Evolutionary conservation across 1,140 invertebrate genomes (phyloP).

Genomic region (Apis dorsata): DNA sequence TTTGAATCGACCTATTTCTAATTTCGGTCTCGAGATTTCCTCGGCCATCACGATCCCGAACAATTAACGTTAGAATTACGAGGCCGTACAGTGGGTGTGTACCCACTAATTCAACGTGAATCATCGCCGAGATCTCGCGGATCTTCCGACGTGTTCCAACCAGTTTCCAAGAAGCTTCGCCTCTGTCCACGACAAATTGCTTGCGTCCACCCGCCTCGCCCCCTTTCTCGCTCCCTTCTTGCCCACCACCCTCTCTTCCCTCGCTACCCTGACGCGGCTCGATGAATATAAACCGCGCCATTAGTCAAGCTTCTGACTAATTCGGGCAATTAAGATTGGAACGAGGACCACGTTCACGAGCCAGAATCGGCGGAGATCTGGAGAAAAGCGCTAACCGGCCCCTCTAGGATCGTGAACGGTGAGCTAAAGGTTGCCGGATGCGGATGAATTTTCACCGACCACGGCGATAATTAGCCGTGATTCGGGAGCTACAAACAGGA

Average conservation of each 20-base stretch:
- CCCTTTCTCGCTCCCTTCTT: not conserved
- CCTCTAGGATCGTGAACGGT: not conserved
- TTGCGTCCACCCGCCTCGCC: slow-evolving; percentile 6
- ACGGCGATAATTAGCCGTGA: slow-evolving; percentile 20
- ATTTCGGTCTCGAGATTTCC: not conserved
- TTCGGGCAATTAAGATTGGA: slow-evolving; percentile 66
- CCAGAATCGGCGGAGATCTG: slow-evolving; percentile 4
- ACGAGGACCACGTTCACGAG: not conserved
- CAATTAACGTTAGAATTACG: slow-evolving; percentile 20
- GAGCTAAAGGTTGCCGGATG: not conserved
- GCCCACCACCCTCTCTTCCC: slow-evolving; percentile 17
- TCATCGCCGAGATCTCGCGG: slow-evolving; percentile 15
- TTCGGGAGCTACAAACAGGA: slow-evolving; percentile 6
- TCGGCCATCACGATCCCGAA: slow-evolving; percentile 3
- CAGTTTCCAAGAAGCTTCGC: slow-evolving; percentile 50
- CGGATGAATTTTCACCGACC: slow-evolving; percentile 4
- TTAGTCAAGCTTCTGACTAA: slow-evolving; percentile 69
- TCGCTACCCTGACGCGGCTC: slow-evolving; percentile 15
- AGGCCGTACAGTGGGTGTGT: slow-evolving; percentile 18
- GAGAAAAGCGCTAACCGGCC: not conserved
- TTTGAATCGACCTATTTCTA: not conserved
- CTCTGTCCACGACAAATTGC: slow-evolving; percentile 60
- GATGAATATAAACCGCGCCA: slow-evolving; percentile 57
- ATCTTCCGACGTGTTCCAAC: not conserved
- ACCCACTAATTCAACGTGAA: slow-evolving; percentile 31